Base-by-base conservation (phyloP, 2,113 vertebrate species). In the Cacatua alba region DNA sequence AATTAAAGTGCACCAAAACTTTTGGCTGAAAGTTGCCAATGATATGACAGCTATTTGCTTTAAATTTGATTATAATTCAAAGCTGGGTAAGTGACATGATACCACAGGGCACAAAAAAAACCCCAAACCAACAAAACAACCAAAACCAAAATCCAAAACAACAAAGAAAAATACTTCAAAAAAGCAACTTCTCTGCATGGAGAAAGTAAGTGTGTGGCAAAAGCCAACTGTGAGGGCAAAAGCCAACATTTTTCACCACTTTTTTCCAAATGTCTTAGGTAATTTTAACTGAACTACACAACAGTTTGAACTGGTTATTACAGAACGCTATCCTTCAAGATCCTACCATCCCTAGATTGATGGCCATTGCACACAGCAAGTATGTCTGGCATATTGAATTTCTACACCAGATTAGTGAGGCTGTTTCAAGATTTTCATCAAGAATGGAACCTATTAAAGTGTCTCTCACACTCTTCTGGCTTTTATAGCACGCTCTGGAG, bases 381-480 rank as follows among this genome's bases (percentile, higher is more conserved):
- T 26, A 74, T 18, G 23, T 44, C 60, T 33, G 52, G 57, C 51
- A 63, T 86, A 78, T 39, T 97, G 72, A 91, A 71, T 88, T 89
- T 87, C 91, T 59, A 78, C 49, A 86, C 88, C 1, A 0, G 62
- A 49, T 95, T 90, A 95, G 88, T 76, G 55, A 95, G 96, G 86
- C 87, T 67, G 75, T 94, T 95, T 51, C 17, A 31, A 80, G 88
- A 95, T 95, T 96, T 95, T 92, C 92, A 79, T 87, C 95, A 86
- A 95, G 96, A 93, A 93, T 95, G 96, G 97, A 97, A 97, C 83
- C 77, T 75, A 97, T 98, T 95, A 95, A 79, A 82, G 76, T 39
- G 80, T 88, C 94, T 97, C 95, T 55, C 74, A 83, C 76, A 71
- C 93, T 94, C n/a, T 83, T 67, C 72, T 96, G 70, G 51, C 49